phyloP scores from a whole-genome alignment of 2,888 invertebrate species.

The Agrochola lychnidis region DNA sequence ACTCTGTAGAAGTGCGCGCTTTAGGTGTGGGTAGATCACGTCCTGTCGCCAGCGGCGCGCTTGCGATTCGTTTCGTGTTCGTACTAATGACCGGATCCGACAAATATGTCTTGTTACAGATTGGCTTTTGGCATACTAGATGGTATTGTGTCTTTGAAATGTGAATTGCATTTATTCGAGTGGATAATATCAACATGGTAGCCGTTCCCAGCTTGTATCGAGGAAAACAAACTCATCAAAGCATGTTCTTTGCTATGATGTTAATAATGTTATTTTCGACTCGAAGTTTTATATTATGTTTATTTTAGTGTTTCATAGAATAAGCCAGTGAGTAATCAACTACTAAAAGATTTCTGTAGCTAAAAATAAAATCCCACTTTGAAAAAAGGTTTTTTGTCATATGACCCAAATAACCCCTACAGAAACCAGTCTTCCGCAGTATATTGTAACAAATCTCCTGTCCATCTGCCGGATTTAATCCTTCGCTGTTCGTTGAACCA shows the following conservation, averaged over 20 bases:
- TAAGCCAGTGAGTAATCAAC: not conserved
- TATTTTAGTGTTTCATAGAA: not conserved
- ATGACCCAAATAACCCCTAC: slow-evolving; percentile 7
- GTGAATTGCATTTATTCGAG: slow-evolving; percentile 1
- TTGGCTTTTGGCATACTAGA: not conserved
- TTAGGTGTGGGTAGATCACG: no score
- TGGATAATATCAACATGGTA: not conserved
- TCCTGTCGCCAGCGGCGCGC: no score
- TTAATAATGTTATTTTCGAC: not conserved
- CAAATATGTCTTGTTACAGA: not conserved
- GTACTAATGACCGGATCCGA: no score
- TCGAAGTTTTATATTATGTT: not conserved
- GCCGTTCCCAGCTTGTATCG: not conserved
- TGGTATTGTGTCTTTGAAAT: slow-evolving; percentile 2
- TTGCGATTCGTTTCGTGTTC: no score
- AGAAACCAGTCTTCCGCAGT: slow-evolving; percentile 23
- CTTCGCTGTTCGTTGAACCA: slow-evolving; percentile 47
- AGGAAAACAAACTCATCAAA: not conserved
- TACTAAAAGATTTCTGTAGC: not conserved
- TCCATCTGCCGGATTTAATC: slow-evolving; percentile 50
- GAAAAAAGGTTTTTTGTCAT: not conserved
- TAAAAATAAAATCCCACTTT: slow-evolving; percentile 5
- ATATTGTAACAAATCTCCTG: slow-evolving; percentile 24
- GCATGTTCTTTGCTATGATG: not conserved
- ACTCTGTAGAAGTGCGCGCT: no score